These are phyloP conservation scores for Stomatorhinus ivindoensis DNA, from an alignment of 2,113 vertebrate species.

Conservation along the genomic window DNA sequence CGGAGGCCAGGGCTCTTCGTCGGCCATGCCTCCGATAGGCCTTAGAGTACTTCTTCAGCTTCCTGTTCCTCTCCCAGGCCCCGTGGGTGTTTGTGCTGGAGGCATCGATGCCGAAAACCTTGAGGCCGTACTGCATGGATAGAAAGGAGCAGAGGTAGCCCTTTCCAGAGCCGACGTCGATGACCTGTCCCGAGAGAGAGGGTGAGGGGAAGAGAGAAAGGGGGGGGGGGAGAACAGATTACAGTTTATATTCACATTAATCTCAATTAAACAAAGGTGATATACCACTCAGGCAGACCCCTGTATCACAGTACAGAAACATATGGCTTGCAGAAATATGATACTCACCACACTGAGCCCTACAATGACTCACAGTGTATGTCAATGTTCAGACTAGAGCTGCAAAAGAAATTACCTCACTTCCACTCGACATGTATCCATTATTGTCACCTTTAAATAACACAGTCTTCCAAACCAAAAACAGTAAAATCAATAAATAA, in stretches of 20 bases:
- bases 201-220: neutral
- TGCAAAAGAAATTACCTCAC: neutral
- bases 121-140: constrained; percentile 79
- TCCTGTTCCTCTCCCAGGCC: constrained; percentile 87
- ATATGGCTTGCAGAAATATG: neutral
- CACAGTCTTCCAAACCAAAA: neutral
- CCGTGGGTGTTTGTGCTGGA: constrained; percentile 82
- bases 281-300: neutral
- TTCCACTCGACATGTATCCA: neutral
- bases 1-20: neutral
- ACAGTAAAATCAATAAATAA: neutral
- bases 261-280: neutral
- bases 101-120: constrained; percentile 91
- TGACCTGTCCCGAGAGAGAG: constrained; percentile 62
- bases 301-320: neutral
- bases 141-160: constrained; percentile 93
- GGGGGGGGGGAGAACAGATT: neutral
- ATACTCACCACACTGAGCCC: neutral
- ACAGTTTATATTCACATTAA: neutral
- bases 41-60: constrained; percentile 86
- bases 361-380: neutral
- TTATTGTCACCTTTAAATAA: neutral
- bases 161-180: constrained; percentile 94
- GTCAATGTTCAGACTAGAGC: neutral
- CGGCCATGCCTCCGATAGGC: constrained; percentile 55